Conservation (phyloP, 2,113 vertebrate species). For the Semnopithecus entellus region DNA sequence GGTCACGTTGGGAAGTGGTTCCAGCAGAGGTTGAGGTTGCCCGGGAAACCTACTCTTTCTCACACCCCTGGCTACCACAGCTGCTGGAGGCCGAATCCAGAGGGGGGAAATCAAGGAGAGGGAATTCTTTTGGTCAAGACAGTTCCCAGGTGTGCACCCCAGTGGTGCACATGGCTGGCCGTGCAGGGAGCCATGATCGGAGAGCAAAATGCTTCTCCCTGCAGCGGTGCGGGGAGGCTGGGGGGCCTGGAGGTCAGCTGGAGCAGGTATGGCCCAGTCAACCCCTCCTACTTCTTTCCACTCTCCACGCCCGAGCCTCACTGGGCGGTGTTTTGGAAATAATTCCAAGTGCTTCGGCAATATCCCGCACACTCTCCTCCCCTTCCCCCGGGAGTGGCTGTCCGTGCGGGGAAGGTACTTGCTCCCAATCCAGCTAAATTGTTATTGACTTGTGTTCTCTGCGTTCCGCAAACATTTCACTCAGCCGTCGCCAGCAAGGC, state of each 20-base stretch:
- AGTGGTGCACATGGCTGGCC: background rate
- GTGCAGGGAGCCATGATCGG: background rate
- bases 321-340: constrained; percentile 32
- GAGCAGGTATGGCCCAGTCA: background rate
- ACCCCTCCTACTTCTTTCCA: background rate
- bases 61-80: rapidly evolving
- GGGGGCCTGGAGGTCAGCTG: background rate
- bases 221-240: background rate
- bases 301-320: rapidly evolving
- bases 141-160: background rate
- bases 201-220: background rate
- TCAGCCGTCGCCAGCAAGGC: constrained; percentile 76
- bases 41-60: background rate
- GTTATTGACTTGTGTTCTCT: constrained; percentile 86
- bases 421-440: constrained; percentile 85
- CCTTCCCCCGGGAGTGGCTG: constrained; percentile 64
- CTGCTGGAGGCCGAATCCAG: background rate
- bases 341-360: background rate
- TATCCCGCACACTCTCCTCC: background rate
- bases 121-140: background rate
- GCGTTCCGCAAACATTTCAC: constrained; percentile 82
- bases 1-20: rapidly evolving
- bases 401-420: constrained; percentile 80
- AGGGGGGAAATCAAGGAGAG: background rate
- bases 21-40: background rate